These are phyloP conservation scores for Callopanchax toddi DNA, from an alignment of 2,113 vertebrate species.

Conservation along the genomic window DNA sequence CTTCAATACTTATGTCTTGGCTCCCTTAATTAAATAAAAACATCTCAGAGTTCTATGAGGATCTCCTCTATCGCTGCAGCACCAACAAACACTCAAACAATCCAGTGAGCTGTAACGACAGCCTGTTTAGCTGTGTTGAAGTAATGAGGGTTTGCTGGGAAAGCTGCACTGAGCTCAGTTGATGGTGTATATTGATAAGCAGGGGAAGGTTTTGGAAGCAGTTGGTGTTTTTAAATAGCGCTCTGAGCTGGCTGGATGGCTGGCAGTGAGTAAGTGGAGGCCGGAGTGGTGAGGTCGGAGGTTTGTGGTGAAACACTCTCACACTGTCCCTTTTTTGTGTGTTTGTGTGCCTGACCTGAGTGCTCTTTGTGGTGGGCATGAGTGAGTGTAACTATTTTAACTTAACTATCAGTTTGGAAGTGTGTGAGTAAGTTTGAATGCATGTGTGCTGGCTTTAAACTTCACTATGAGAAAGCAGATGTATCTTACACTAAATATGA, in stretches of 20 bases:
- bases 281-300: conserved; percentile 41
- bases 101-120: conserved; percentile 23
- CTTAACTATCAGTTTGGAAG: conserved; percentile 70
- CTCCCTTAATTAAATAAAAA: conserved; percentile 35
- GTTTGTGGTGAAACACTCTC: conserved; percentile 58
- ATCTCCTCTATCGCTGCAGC: conserved; percentile 48
- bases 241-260: conserved; percentile 23
- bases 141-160: conserved; percentile 32
- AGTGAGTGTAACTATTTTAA: conserved; percentile 62
- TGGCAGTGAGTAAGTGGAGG: conserved; percentile 65
- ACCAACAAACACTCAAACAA: conserved; percentile 63
- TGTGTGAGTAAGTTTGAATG: conserved; percentile 40
- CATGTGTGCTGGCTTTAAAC: conserved; percentile 22
- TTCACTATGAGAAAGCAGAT: conserved; percentile 60
- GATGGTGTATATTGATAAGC: conserved; percentile 49
- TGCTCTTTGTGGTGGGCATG: conserved; percentile 41
- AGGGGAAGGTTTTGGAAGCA: conserved; percentile 17
- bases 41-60: conserved; percentile 16
- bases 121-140: conserved; percentile 33
- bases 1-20: too few species aligned
- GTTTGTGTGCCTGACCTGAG: conserved; percentile 49
- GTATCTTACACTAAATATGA: conserved; percentile 33
- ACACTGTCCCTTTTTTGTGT: conserved; percentile 55
- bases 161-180: conserved; percentile 26
- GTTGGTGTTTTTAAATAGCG: conserved; percentile 55